These are phyloP conservation scores for Scelioninae gen. 1 DNA, from an alignment of 2,888 invertebrate species.

Conservation along the genomic window DNA sequence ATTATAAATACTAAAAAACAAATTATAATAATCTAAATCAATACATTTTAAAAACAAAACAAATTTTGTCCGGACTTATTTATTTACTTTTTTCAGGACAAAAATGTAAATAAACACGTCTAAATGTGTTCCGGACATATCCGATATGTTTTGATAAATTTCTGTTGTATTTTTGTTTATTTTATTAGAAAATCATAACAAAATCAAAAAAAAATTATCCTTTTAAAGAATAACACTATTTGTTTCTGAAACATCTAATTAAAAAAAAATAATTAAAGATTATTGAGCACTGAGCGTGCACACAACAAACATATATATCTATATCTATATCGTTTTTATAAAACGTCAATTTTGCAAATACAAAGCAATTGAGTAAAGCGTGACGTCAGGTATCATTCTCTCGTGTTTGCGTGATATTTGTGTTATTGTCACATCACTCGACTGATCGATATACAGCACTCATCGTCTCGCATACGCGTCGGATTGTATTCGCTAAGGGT, in stretches of 20 bases:
- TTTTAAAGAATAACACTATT: not conserved
- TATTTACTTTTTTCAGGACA: too few relatives aligned
- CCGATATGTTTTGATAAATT: too few relatives aligned
- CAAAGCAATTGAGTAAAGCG: conserved; percentile 40
- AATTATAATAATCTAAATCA: too few relatives aligned
- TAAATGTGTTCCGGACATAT: too few relatives aligned
- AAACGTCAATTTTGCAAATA: conserved; percentile 34
- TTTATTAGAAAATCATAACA: too few relatives aligned
- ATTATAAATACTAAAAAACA: too few relatives aligned
- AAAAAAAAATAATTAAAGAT: not conserved
- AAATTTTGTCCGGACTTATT: too few relatives aligned
- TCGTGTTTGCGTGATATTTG: conserved; percentile 49
- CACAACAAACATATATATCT: not conserved
- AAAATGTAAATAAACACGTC: too few relatives aligned
- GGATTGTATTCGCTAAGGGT: conserved; percentile 45
- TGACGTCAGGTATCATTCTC: conserved; percentile 53
- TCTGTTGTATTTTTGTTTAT: too few relatives aligned
- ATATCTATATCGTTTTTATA: conserved; percentile 14
- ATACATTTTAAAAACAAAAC: too few relatives aligned
- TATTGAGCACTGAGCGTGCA: not conserved
- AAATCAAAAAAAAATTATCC: too few relatives aligned
- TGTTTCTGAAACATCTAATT: not conserved
- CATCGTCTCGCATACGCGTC: conserved; percentile 39
- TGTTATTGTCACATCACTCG: conserved; percentile 62
- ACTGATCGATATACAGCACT: conserved; percentile 56